phyloP scores from a whole-genome alignment of 2,888 invertebrate genomes.

The Hipparchia sbordonii region DNA sequence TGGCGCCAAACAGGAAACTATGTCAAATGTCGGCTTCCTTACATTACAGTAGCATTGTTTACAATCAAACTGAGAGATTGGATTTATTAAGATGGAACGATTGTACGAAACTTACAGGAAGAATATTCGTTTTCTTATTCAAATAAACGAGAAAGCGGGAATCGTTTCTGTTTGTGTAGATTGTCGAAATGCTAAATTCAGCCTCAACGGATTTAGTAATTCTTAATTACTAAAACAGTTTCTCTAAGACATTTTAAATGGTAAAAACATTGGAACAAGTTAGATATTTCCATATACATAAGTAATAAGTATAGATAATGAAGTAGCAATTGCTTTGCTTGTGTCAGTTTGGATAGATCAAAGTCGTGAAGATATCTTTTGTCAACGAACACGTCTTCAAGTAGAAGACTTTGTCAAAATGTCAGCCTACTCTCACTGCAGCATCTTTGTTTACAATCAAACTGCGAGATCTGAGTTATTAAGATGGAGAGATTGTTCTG shows the following conservation, averaged over 20 bases:
- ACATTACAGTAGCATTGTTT: slow-evolving; percentile 66
- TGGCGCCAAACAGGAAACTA: slow-evolving; percentile 56
- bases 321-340: too few relatives aligned
- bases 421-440: slow-evolving; percentile 63
- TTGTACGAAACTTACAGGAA: slow-evolving; percentile 71
- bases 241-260: too few relatives aligned
- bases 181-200: neutral
- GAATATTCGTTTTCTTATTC: slow-evolving; percentile 65
- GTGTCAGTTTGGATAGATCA: slow-evolving; percentile 5
- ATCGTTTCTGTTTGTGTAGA: neutral
- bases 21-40: slow-evolving; percentile 62
- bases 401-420: slow-evolving; percentile 68
- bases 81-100: slow-evolving; percentile 77
- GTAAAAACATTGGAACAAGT: too few relatives aligned
- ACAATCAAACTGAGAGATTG: slow-evolving; percentile 69
- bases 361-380: slow-evolving; percentile 42
- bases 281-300: too few relatives aligned
- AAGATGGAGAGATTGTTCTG: slow-evolving; percentile 75
- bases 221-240: too few relatives aligned
- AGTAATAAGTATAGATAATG: neutral
- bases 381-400: slow-evolving; percentile 42
- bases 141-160: slow-evolving; percentile 47
- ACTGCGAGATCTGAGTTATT: slow-evolving; percentile 73
- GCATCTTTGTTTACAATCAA: slow-evolving; percentile 73
- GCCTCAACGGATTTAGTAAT: neutral